phyloP scores from a whole-genome alignment of 2,888 invertebrate species.

The Tholera decimalis region DNA sequence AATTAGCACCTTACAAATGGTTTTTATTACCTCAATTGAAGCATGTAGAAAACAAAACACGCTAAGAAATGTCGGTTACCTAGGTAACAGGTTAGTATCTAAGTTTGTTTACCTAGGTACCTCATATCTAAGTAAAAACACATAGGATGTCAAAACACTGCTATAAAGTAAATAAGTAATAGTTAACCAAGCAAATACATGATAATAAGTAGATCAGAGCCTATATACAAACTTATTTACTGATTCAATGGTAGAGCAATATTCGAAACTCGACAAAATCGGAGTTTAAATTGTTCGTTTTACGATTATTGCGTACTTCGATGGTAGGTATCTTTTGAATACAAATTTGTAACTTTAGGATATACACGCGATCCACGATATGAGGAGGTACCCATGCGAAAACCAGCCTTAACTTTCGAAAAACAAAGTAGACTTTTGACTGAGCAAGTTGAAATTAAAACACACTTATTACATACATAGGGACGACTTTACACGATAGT shows the following conservation, averaged over 20 bases:
- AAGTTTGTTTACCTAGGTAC: not conserved
- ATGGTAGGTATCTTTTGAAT: constrained; percentile 87
- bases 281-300: constrained; percentile 87
- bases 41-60: not conserved
- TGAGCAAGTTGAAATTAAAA: constrained; percentile 36
- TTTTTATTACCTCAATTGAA: not conserved
- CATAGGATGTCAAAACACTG: constrained; percentile 29
- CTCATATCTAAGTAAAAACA: constrained; percentile 21
- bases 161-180: constrained; percentile 54
- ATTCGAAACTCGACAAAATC: constrained; percentile 84
- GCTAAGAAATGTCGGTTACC: not conserved
- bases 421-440: constrained; percentile 41
- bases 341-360: constrained; percentile 81
- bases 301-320: constrained; percentile 86
- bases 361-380: constrained; percentile 77
- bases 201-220: constrained; percentile 56
- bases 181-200: constrained; percentile 30
- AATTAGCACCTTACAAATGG: not conserved
- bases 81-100: too few relatives aligned
- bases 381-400: constrained; percentile 40
- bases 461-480: constrained; percentile 71
- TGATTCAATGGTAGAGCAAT: constrained; percentile 73
- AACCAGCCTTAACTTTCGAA: constrained; percentile 46
- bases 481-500: constrained; percentile 76
- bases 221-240: constrained; percentile 69